phyloP scores from a whole-genome alignment of 2,113 vertebrate genomes.

The Coturnix japonica region DNA sequence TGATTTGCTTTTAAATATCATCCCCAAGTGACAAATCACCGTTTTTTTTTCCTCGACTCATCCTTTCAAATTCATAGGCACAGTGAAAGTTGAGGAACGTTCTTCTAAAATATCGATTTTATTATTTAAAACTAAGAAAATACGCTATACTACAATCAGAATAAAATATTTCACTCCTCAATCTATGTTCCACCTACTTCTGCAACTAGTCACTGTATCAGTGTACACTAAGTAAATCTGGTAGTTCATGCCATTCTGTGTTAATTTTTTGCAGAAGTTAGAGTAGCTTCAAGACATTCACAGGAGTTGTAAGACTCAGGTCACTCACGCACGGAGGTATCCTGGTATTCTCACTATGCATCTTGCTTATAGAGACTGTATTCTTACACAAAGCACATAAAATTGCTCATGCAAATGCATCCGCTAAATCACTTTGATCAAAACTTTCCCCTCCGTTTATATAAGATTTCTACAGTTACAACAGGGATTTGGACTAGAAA shows the following conservation, averaged over 20 bases:
- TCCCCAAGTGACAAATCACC: not conserved
- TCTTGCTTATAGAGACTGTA: not conserved
- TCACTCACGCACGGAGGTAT: not conserved
- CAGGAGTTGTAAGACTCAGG: not conserved
- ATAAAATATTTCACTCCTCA: not conserved
- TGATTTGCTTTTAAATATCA: not conserved
- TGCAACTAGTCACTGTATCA: not conserved
- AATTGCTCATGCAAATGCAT: not conserved
- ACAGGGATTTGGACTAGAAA: not conserved
- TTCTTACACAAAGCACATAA: not conserved
- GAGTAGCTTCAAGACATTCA: not conserved
- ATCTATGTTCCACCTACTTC: fast-evolving
- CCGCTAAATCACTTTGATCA: not conserved
- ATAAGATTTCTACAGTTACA: not conserved
- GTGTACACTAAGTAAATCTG: not conserved
- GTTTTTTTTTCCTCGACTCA: not conserved
- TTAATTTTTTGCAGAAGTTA: not conserved
- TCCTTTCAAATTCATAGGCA: not conserved
- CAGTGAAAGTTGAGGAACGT: not conserved
- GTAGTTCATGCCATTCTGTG: not conserved
- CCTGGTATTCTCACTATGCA: not conserved
- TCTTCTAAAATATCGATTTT: not conserved
- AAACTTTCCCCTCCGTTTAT: not conserved
- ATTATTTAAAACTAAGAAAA: not conserved
- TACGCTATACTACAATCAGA: not conserved